Conservation (phyloP, 2,888 invertebrate species). For the Cantharis lateralis region DNA sequence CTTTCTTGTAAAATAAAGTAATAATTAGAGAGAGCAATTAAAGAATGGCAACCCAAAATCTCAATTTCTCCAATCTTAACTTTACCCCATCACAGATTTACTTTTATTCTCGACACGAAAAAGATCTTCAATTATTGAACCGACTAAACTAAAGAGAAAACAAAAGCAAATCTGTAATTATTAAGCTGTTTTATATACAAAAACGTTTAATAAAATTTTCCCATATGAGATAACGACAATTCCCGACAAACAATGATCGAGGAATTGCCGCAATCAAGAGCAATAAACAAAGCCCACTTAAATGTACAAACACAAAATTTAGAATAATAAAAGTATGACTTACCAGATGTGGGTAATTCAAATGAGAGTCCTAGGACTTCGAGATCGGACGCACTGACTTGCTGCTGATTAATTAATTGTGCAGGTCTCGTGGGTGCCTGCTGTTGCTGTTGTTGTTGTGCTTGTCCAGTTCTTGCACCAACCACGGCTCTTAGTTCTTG, state of each 20-base stretch:
- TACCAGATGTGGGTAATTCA: slow-evolving; percentile 70
- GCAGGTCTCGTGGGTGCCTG: slow-evolving; percentile 46
- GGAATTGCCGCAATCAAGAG: background rate
- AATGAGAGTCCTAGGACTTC: slow-evolving; percentile 71
- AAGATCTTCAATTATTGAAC: no score
- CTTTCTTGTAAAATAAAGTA: background rate
- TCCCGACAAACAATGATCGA: background rate
- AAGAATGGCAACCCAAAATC: background rate
- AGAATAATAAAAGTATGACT: slow-evolving; percentile 45
- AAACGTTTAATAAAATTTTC: slow-evolving; percentile 4
- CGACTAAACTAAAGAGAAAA: background rate
- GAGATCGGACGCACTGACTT: slow-evolving; percentile 62
- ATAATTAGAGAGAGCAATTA: background rate
- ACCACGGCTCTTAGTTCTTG: slow-evolving; percentile 90
- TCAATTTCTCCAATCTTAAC: background rate
- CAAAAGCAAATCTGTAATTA: slow-evolving; percentile 10
- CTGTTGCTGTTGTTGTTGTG: slow-evolving; percentile 52
- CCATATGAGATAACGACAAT: background rate
- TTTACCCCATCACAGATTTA: background rate
- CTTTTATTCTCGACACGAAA: background rate
- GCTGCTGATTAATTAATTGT: slow-evolving; percentile 43
- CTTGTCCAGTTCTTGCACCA: slow-evolving; percentile 72
- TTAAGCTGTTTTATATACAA: slow-evolving; percentile 22
- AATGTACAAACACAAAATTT: slow-evolving; percentile 8
- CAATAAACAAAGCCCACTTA: slow-evolving; percentile 7